Evolutionary conservation across 2,797 vertebrate species (phyloP).

Genomic region (Aldrovandia affinis): DNA sequence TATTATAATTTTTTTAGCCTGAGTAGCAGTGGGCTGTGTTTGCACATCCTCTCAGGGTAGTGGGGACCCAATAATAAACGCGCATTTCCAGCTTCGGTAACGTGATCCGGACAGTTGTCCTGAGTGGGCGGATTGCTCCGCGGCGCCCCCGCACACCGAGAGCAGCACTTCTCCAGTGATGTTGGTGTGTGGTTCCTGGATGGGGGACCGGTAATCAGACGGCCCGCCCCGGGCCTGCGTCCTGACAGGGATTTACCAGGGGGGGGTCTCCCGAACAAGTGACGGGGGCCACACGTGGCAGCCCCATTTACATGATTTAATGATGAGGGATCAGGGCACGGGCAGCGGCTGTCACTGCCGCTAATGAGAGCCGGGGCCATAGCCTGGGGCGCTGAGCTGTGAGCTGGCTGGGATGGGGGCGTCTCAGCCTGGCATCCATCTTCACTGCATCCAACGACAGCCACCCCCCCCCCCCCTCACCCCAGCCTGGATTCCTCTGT

Average conservation of each 20-base stretch:
- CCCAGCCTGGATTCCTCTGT: constrained; percentile 54
- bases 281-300: constrained; percentile 55
- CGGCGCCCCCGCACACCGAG: too few species aligned
- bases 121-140: too few species aligned
- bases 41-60: too few species aligned
- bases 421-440: constrained; percentile 47
- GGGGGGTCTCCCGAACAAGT: constrained; percentile 36
- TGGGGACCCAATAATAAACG: too few species aligned
- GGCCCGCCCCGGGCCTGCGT: not conserved
- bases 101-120: too few species aligned
- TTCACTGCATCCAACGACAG: constrained; percentile 53
- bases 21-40: too few species aligned
- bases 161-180: too few species aligned
- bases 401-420: constrained; percentile 51
- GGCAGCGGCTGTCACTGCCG: constrained; percentile 73
- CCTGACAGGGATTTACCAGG: constrained; percentile 13
- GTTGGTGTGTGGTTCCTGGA: too few species aligned
- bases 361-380: constrained; percentile 70
- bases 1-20: too few species aligned
- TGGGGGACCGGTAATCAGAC: too few species aligned
- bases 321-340: constrained; percentile 76
- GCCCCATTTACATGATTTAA: constrained; percentile 78
- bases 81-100: too few species aligned
- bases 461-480: not conserved
- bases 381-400: constrained; percentile 61